Conservation (phyloP, 2,888 invertebrate genomes). For the Nephrocerus scutellatus region DNA sequence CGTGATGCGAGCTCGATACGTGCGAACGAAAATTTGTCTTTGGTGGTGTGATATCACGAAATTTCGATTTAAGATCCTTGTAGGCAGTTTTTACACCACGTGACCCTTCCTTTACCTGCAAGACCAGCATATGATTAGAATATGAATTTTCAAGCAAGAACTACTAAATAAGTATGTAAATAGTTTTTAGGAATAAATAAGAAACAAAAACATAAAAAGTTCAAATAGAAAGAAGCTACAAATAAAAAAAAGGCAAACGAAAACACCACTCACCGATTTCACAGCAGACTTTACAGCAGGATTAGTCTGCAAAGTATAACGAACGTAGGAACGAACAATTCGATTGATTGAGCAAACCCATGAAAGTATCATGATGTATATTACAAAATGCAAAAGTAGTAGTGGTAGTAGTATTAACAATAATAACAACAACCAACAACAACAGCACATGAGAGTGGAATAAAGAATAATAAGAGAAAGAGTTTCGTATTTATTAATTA, state of each 20-base stretch:
- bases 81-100: conserved; percentile 72
- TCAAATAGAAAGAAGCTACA: background rate
- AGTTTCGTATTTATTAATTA: no score
- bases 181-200: background rate
- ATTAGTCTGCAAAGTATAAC: conserved; percentile 88
- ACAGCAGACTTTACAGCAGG: conserved; percentile 90
- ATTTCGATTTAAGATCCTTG: conserved; percentile 65
- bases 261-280: conserved; percentile 72
- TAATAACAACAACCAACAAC: no score
- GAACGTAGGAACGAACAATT: no score
- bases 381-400: no score
- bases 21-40: conserved; percentile 39
- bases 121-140: background rate
- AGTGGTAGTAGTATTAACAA: no score
- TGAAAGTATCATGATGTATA: no score
- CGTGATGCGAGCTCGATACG: conserved; percentile 38
- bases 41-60: conserved; percentile 47
- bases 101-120: conserved; percentile 64
- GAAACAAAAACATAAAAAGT: background rate
- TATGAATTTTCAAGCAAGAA: conserved; percentile 15
- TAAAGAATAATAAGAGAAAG: no score
- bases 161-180: background rate
- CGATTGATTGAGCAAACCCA: no score
- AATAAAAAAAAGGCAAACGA: conserved; percentile 7
- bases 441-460: no score